Evolutionary conservation across 2,113 vertebrate genomes (phyloP).

Genomic region (Eolophus roseicapilla): DNA sequence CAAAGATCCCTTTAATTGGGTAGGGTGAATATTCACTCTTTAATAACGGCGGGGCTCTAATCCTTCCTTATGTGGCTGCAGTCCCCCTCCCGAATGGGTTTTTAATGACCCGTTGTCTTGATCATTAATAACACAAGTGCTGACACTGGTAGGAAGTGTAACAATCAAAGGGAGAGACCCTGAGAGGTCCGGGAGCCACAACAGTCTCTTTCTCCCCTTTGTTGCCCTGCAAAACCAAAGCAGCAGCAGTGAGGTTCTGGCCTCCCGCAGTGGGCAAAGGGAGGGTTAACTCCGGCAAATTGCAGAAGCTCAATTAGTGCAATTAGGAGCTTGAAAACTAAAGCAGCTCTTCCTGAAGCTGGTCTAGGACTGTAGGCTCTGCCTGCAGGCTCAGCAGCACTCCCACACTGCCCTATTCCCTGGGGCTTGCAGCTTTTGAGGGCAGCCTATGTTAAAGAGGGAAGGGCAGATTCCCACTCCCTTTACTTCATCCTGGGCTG

Average conservation of each 20-base stretch:
- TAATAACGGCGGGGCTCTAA: slow-evolving; percentile 24
- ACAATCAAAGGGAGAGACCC: slow-evolving; percentile 59
- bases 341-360: slow-evolving; percentile 20
- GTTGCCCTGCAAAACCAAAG: neutral
- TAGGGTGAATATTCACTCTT: slow-evolving; percentile 56
- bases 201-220: slow-evolving; percentile 16
- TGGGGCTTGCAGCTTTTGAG: slow-evolving; percentile 34
- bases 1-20: slow-evolving; percentile 58
- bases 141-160: slow-evolving; percentile 44
- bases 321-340: slow-evolving; percentile 48
- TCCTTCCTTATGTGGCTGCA: slow-evolving; percentile 37
- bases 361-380: neutral
- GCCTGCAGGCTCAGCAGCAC: slow-evolving; percentile 6
- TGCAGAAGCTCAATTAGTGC: slow-evolving; percentile 57
- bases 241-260: fast-evolving
- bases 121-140: slow-evolving; percentile 61
- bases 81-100: neutral
- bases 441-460: neutral
- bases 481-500: neutral
- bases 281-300: slow-evolving; percentile 43
- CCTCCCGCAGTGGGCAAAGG: neutral
- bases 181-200: slow-evolving; percentile 23
- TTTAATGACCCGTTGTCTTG: slow-evolving; percentile 52
- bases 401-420: neutral
- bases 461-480: neutral